Evolutionary conservation across 2,888 invertebrate genomes (phyloP), one percentile per base, ranked within the genome.

Genomic region (Aphidoletes aphidimyza): DNA sequence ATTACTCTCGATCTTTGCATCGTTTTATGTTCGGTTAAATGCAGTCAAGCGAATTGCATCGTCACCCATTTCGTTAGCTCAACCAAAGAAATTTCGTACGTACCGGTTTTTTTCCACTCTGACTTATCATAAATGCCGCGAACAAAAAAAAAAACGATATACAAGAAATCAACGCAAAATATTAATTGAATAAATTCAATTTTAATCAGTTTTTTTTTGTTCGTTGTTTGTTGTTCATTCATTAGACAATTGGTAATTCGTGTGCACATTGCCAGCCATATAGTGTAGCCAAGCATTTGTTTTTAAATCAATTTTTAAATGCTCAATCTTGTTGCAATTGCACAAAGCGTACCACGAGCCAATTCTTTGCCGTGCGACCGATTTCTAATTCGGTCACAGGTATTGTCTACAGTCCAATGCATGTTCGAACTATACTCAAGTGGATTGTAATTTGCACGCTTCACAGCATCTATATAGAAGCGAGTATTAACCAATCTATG

Each of bases 371-470:
- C 14, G 30, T 69, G 69, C 17, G 69, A 69, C 69, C 69, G 69
- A 69, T 69, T 69, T 69, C 17, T 17, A 69, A 69, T 69, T 69
- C 69, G 69, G 34, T 69, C 69, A 69, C 26, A 30, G 22, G 30
- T 69, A 30, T 69, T 69, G 69, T 69, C 69, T 69, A 14, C n/a
- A n/a, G 69, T 14, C 42, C 34, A 69, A 69, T 69, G 30, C 30
- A 69, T 69, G 30, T 69, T 14, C 30, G 69, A 54, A 0, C n/a
- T 3, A 22, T 22, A 22, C 3, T 22, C 22, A 37, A 81, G 36
- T 81, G 81, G 37, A 81, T 81, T 81, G 81, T 81, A 81, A 81
- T 81, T 81, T 81, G 81, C 81, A 81, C 81, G 37, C 81, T 81
- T 81, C 81, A 81, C n/a, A 81, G 81, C 81, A 37, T 81, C n/a